Base-by-base conservation (phyloP, 2,888 invertebrate species). In the Oxycera nigricornis region DNA sequence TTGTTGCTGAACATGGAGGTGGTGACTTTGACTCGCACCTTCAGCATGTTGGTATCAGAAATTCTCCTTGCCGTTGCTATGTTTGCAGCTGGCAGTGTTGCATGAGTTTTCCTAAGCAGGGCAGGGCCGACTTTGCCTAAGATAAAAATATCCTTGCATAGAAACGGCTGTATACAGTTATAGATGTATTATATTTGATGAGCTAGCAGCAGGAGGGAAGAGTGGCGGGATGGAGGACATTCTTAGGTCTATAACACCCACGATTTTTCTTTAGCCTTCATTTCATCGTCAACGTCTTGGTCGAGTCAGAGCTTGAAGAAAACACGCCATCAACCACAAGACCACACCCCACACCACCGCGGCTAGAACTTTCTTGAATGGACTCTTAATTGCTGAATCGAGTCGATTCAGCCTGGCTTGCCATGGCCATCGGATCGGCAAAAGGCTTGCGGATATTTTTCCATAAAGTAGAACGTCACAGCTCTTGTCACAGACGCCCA, bases 191-290 rank as follows among this genome's bases (percentile, higher is more conserved):
- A 52, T n/a, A n/a, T n/a, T 17, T 17, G 35, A 52, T 39, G 31
- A 39, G 41, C 28, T 26, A 20, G 17, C 39, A 9, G 41, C 30
- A 39, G 31, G 9, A 7, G 55, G 6, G 35, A 62, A 20, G 55
- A 20, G 11, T 26, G 61, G 46, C 55, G 41, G 26, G 57, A 35
- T 57, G 41, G 62, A 41, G 52, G 57, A 41, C 30, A 31, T n/a
- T 46, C 55, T 55, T 31, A 59, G 73, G 68, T 72, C 65, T 67
- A 39, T 67, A 73, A 67, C 75, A 65, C 75, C 75, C 75, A 75
- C 75, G 62, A 61, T 62, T 67, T 67, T 61, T 61, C 30, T 17
- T 14, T 28, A 26, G 30, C 17, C 59, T 26, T 17, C 26, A 59
- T n/a, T 52, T 22, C n/a, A n/a, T 20, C 24, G 22, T 17, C 22